phyloP scores from a whole-genome alignment of 2,113 vertebrate genomes.

The Tenebrosternarchus preto region DNA sequence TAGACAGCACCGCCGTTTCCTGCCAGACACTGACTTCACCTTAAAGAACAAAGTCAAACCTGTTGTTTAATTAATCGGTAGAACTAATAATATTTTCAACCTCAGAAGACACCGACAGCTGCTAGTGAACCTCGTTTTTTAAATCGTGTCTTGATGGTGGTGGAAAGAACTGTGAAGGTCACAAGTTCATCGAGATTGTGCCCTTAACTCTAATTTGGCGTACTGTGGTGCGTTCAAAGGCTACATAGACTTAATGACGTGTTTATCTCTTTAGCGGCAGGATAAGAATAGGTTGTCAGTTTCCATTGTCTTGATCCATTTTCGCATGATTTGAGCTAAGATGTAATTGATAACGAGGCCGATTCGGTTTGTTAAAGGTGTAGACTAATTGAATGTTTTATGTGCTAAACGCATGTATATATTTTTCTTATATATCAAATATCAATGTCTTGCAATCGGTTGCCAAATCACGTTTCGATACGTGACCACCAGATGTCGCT shows the following conservation, averaged over 20 bases:
- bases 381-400: too few species aligned
- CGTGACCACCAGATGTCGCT: conserved; percentile 52
- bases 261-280: neutral
- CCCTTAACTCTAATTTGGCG: neutral
- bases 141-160: neutral
- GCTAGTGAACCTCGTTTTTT: too few species aligned
- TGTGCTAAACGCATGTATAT: too few species aligned
- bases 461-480: neutral
- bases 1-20: conserved; percentile 35
- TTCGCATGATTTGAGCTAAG: neutral
- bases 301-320: neutral
- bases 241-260: neutral
- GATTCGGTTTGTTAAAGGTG: neutral
- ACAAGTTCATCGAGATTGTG: neutral
- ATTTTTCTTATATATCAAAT: too few species aligned
- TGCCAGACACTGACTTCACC: conserved; percentile 46
- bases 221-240: neutral
- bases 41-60: conserved; percentile 22
- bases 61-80: conserved; percentile 31
- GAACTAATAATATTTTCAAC: conserved; percentile 38
- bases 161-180: neutral
- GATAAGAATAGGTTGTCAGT: neutral
- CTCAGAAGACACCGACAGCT: conserved; percentile 5
- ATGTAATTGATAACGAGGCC: neutral
- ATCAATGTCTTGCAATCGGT: neutral